Conservation (phyloP, 2,113 vertebrate genomes). For the Polypterus bichir region DNA sequence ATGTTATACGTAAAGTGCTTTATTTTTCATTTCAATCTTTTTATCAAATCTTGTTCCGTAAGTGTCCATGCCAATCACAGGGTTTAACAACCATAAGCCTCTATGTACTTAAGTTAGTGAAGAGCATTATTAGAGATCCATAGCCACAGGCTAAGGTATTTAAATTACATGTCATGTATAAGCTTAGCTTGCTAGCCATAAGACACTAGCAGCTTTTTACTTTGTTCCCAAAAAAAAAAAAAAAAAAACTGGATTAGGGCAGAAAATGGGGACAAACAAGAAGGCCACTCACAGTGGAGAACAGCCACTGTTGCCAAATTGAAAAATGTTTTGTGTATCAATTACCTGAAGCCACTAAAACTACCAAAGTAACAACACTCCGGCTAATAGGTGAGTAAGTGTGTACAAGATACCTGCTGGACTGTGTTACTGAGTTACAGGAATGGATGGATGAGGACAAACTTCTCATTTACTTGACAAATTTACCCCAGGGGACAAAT, state of each 20-base stretch:
- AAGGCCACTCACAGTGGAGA: slow-evolving; percentile 78
- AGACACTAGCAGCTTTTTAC: slow-evolving; percentile 71
- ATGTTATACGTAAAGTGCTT: no score
- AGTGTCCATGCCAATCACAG: slow-evolving; percentile 48
- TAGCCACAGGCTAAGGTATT: slow-evolving; percentile 66
- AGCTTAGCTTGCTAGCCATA: slow-evolving; percentile 63
- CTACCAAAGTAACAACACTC: no score
- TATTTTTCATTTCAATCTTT: slow-evolving; percentile 21
- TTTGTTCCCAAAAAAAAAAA: slow-evolving; percentile 94
- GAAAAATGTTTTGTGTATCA: slow-evolving; percentile 70
- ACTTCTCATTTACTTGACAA: no score
- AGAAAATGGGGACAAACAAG: slow-evolving; percentile 75
- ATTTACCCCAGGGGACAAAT: no score
- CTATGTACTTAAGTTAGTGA: slow-evolving; percentile 52
- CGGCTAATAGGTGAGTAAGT: no score
- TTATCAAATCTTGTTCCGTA: slow-evolving; percentile 37
- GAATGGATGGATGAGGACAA: no score
- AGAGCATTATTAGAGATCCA: slow-evolving; percentile 48
- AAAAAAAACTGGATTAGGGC: slow-evolving; percentile 85
- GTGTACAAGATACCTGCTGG: no score
- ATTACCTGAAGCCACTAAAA: slow-evolving; percentile 41
- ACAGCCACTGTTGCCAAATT: slow-evolving; percentile 41
- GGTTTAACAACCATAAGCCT: slow-evolving; percentile 56
- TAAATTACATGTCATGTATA: slow-evolving; percentile 64
- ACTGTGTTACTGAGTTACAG: no score